Base-by-base conservation (phyloP, 1,140 invertebrate genomes). In the Zeugodacus cucurbitae region DNA sequence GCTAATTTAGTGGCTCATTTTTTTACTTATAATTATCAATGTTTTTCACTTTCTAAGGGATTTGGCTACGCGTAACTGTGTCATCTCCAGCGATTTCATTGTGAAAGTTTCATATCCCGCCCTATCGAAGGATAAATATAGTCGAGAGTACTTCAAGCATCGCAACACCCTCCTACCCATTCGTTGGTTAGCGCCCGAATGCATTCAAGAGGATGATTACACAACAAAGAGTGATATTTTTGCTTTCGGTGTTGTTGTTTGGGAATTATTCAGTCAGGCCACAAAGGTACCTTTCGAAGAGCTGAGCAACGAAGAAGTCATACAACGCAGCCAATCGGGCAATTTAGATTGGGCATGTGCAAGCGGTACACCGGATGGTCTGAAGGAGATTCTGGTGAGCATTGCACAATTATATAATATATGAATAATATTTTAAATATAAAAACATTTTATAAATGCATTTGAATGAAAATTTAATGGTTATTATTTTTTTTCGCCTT, bases 181-280 rank as follows among this genome's bases (percentile, higher is more conserved):
- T 17, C 95, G 98, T 89, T 99, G 98, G 98, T 91, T 98, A 91
- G 96, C 98, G 0, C 95, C 96, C 29, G 98, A 99, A 93, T 97
- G 97, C 2, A 96, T 98, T 1, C 95, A 97, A 89, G 97, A 98
- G 93, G 97, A 98, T 89, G 97, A 98, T 89, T 98, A 97, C 92
- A 98, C 98, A 1, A 97, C 97, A 6, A 98, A 99, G 92, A 98
- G 97, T 92, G 98, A 99, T 93, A 97, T 99, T 0, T 99, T 98
- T 94, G 97, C 98, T 88, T 99, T 96, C 92, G 98, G 96, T 0
- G 97, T 97, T 22, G 94, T 98, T 1, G 95, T 98, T 37, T 99
- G 98, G 97, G 98, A 99, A 94, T 94, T 95, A 86, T 93, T 92
- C 90, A 93, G 91, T 92, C 96, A 96, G 88, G 96, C 97, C 93